Percentiles rank a stretch among this genome's conserved stretches.
Evolutionary conservation across 2,113 vertebrate genomes (phyloP).

Genomic region (Apaloderma vittatum): DNA sequence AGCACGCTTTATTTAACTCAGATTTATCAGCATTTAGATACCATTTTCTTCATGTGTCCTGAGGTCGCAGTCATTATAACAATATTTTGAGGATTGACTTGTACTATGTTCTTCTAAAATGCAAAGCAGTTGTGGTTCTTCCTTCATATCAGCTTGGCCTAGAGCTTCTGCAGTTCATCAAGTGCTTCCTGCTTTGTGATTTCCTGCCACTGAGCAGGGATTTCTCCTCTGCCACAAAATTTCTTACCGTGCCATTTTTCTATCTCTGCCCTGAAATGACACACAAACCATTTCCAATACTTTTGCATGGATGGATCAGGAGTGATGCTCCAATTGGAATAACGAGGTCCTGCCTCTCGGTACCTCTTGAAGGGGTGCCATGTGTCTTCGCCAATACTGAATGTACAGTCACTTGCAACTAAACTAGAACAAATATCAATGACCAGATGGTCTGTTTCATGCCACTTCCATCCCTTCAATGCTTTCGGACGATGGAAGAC

Average conservation of each 20-base stretch:
- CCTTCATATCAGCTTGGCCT: too few species aligned
- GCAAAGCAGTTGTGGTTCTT: too few species aligned
- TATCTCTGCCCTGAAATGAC: slow-evolving; percentile 37
- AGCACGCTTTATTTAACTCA: accelerated
- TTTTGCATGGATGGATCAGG: slow-evolving; percentile 65
- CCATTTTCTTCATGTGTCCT: too few species aligned
- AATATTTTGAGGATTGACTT: too few species aligned
- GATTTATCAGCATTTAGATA: background rate
- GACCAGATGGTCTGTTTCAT: background rate
- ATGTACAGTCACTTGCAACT: accelerated
- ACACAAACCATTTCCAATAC: slow-evolving; percentile 86
- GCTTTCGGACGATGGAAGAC: background rate
- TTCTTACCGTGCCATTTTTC: too few species aligned
- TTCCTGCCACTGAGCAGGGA: too few species aligned
- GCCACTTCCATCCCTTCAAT: accelerated
- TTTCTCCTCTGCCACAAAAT: too few species aligned
- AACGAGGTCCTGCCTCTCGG: slow-evolving; percentile 22
- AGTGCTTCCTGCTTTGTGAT: too few species aligned
- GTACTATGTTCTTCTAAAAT: too few species aligned
- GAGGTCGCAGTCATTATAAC: too few species aligned
- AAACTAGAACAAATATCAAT: slow-evolving; percentile 44
- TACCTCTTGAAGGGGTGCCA: slow-evolving; percentile 42
- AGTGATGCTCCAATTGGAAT: slow-evolving; percentile 70
- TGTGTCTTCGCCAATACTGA: accelerated
- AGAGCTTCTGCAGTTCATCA: too few species aligned